Conservation (phyloP, 1,140 invertebrate species). For the Bradysia coprophila region DNA sequence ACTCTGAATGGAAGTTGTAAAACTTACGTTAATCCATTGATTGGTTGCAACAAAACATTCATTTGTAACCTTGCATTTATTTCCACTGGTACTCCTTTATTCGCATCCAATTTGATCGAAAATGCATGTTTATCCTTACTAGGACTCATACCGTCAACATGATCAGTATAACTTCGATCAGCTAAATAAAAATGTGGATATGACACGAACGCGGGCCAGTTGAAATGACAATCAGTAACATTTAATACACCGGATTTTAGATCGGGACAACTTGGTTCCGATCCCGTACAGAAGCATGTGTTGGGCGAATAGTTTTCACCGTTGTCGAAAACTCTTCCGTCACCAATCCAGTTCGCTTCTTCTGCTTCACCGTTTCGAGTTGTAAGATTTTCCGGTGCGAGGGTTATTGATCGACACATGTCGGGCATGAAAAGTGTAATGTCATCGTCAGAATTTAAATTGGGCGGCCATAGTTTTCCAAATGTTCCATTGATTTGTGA, state of each 20-base stretch:
- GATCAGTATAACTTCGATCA: conserved; percentile 40
- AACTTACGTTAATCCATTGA: conserved; percentile 33
- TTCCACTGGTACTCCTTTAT: conserved; percentile 43
- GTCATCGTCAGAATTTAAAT: conserved; percentile 28
- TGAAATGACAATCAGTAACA: conserved; percentile 46
- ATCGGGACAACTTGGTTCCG: conserved; percentile 25
- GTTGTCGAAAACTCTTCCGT: conserved; percentile 42
- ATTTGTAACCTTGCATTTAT: conserved; percentile 52
- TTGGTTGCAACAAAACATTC: conserved; percentile 42
- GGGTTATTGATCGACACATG: conserved; percentile 38
- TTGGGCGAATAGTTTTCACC: conserved; percentile 37
- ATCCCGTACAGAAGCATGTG: conserved; percentile 29
- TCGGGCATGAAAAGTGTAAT: conserved; percentile 48
- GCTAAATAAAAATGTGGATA: conserved; percentile 75
- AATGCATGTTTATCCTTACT: conserved; percentile 46
- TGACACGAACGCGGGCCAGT: conserved; percentile 63
- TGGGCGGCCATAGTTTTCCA: conserved; percentile 60
- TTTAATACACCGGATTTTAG: conserved; percentile 33
- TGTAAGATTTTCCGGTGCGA: conserved; percentile 31
- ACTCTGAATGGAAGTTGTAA: no score
- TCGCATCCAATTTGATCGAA: conserved; percentile 49
- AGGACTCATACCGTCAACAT: conserved; percentile 50
- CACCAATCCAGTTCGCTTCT: conserved; percentile 29
- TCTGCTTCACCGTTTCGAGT: conserved; percentile 19
- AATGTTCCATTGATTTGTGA: conserved; percentile 43